Conservation (phyloP, 2,888 invertebrate species). For the Epirrita christyi region DNA sequence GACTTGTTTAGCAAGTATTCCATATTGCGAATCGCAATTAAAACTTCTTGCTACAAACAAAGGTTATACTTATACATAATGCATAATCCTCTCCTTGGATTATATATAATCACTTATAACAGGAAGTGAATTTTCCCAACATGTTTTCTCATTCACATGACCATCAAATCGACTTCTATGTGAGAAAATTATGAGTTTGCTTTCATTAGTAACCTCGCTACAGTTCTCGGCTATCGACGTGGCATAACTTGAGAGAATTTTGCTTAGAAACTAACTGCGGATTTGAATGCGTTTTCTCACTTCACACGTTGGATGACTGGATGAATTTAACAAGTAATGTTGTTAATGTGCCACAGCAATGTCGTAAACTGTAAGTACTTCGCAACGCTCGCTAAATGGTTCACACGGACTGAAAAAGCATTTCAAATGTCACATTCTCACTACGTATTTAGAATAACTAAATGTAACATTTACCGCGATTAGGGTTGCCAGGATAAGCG, state of each 20-base stretch:
- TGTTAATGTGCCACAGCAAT: neutral
- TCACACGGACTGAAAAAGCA: constrained; percentile 42
- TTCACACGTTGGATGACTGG: too few species aligned
- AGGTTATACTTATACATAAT: constrained; percentile 12
- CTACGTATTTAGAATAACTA: constrained; percentile 16
- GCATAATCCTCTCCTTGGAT: constrained; percentile 20
- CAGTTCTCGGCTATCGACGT: neutral
- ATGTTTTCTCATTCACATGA: constrained; percentile 21
- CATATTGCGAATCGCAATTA: constrained; percentile 5
- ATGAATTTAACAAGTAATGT: too few species aligned
- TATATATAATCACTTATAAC: constrained; percentile 23
- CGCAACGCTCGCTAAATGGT: constrained; percentile 21
- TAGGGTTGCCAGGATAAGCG: constrained; percentile 12
- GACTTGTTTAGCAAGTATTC: neutral
- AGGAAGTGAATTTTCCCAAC: constrained; percentile 17
- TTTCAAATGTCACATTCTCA: constrained; percentile 50
- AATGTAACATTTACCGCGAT: constrained; percentile 15
- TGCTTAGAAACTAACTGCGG: neutral
- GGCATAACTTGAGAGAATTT: neutral
- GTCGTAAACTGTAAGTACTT: neutral
- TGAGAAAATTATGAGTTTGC: constrained; percentile 16
- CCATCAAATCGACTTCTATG: constrained; percentile 6
- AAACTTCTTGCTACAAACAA: constrained; percentile 14
- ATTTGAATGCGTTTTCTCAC: too few species aligned
- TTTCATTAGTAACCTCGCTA: constrained; percentile 1